Evolutionary conservation across 2,113 vertebrate genomes (phyloP), one percentile per base, ranked within the genome.

Genomic region (Dicaeum eximium): DNA sequence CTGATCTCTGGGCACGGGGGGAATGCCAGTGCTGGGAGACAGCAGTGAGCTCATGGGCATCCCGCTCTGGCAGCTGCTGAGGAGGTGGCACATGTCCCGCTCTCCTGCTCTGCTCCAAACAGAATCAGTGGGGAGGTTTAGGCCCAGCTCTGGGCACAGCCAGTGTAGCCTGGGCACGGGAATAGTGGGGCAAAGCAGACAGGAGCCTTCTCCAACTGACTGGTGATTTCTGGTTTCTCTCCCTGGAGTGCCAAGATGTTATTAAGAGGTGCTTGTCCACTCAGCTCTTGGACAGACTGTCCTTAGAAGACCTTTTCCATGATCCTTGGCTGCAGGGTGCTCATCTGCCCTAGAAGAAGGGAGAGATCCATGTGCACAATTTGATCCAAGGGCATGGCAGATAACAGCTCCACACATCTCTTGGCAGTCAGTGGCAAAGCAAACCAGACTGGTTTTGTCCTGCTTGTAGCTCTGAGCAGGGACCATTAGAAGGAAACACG

Each of bases 261-360:
- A 31, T 42, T 14, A 22, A 24, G 35, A 3, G 61, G 13, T 42
- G 19, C 42, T 64, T 42, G 15, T 42, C 61, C 61, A 64, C 31
- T 19, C 12, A 4, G 2, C 1, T 2, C 61, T 14, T 30, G 27
- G 58, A 62, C 3, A 42, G 50, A 9, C 33, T 45, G 1, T 35
- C 44, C 4, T 67, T 48, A 14, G 65, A 67, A 48, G 44, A 67
- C 1, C 16, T 47, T 4, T 6, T 67, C 13, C 11, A 24, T 27
- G 6, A 48, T 35, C 44, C 33, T 14, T 67, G 44, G 17, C 15
- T 67, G 33, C 24, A 67, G 24, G 24, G 11, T 67, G 8, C 20
- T 48, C 24, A 10, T 27, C 44, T 10, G 33, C 24, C 17, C 2
- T 27, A 35, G 44, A 19, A 47, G 64, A 47, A 20, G 17, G 33